phyloP scores from a whole-genome alignment of 2,888 invertebrate genomes.

The Dicycla oo region DNA sequence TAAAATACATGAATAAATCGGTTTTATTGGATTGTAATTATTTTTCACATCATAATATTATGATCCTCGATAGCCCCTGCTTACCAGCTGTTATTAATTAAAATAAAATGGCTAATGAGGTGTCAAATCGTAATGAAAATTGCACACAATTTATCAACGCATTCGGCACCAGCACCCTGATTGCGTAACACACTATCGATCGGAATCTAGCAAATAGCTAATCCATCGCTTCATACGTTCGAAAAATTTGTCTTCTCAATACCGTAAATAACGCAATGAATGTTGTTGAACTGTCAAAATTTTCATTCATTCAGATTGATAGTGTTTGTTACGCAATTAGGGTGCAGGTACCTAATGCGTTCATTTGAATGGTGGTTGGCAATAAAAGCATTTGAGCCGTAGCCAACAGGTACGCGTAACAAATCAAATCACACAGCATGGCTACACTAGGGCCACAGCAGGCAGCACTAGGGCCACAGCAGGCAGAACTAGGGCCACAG shows the following conservation, averaged over 20 bases:
- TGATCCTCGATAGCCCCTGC: slow-evolving; percentile 1
- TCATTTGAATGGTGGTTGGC: slow-evolving; percentile 45
- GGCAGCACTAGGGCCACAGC: too few relatives aligned
- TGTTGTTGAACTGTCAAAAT: too few relatives aligned
- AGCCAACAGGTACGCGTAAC: slow-evolving; percentile 68
- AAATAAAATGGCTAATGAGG: slow-evolving; percentile 14
- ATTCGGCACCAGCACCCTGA: too few relatives aligned
- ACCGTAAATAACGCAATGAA: too few relatives aligned
- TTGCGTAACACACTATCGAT: too few relatives aligned
- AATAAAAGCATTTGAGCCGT: slow-evolving; percentile 65
- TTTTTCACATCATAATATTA: neutral
- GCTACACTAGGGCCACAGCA: slow-evolving; percentile 50
- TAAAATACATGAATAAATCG: neutral
- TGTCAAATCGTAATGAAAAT: slow-evolving; percentile 12
- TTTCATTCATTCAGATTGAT: too few relatives aligned
- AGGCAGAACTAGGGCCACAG: too few relatives aligned
- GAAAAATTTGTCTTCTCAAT: too few relatives aligned
- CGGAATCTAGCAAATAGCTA: too few relatives aligned
- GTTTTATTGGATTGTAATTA: neutral
- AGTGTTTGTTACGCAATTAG: too few relatives aligned
- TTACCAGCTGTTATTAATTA: slow-evolving; percentile 5
- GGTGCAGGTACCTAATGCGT: too few relatives aligned
- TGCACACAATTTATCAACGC: slow-evolving; percentile 6
- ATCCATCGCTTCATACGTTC: too few relatives aligned
- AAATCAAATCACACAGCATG: slow-evolving; percentile 68